Conservation (phyloP, 1,140 invertebrate species). For the Hyposmocoma kahamanoa region DNA sequence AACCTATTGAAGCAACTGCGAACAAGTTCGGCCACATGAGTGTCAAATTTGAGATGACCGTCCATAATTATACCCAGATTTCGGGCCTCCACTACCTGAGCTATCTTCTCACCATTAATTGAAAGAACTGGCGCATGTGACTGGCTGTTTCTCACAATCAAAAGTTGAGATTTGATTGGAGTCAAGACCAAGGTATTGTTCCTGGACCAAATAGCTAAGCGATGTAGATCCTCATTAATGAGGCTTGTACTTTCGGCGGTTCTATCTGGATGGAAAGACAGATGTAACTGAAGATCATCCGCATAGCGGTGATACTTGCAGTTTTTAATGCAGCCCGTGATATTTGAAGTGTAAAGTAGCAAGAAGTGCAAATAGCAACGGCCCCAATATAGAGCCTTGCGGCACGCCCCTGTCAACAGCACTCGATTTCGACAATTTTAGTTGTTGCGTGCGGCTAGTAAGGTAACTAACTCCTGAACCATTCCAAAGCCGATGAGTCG, state of each 20-base stretch:
- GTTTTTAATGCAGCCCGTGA: conserved; percentile 1
- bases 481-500: not conserved
- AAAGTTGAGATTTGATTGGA: not conserved
- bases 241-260: not conserved
- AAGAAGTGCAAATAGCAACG: not conserved
- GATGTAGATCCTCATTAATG: not conserved
- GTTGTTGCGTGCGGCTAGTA: not conserved
- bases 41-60: too few relatives aligned
- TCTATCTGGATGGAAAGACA: not conserved
- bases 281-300: not conserved
- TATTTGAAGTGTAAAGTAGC: not conserved
- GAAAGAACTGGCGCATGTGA: too few relatives aligned
- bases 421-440: not conserved
- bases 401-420: not conserved
- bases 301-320: conserved; percentile 1
- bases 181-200: not conserved
- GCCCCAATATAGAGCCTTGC: not conserved
- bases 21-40: too few relatives aligned
- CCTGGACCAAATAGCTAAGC: not conserved
- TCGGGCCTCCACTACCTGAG: too few relatives aligned
- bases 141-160: not conserved
- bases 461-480: not conserved
- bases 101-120: too few relatives aligned
- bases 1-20: too few relatives aligned
- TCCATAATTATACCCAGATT: too few relatives aligned